phyloP scores from a whole-genome alignment of 2,113 vertebrate genomes.

The Tachuris rubrigastra region DNA sequence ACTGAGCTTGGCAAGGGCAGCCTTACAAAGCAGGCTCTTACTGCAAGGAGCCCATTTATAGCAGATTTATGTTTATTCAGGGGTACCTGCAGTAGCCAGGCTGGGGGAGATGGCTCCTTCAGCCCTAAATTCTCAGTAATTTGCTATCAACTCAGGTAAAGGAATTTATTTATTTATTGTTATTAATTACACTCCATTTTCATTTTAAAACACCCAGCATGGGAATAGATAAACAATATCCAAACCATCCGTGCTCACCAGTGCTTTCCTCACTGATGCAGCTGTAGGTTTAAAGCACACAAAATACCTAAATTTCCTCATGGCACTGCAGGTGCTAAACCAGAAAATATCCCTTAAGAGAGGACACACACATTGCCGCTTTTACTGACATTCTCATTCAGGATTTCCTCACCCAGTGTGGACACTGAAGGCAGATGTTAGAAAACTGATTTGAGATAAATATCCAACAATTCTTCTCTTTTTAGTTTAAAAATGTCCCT shows the following conservation, averaged over 20 bases:
- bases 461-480: background rate
- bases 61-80: slow-evolving; percentile 71
- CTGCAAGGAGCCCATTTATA: slow-evolving; percentile 76
- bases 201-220: background rate
- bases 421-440: background rate
- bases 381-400: background rate
- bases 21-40: slow-evolving; percentile 74
- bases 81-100: slow-evolving; percentile 61
- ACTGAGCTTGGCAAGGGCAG: slow-evolving; percentile 46
- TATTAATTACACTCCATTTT: slow-evolving; percentile 25
- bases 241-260: background rate
- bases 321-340: background rate
- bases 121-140: slow-evolving; percentile 70
- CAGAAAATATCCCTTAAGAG: background rate
- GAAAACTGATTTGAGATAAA: background rate
- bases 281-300: background rate
- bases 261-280: background rate
- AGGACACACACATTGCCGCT: background rate
- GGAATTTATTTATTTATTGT: background rate
- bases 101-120: slow-evolving; percentile 73
- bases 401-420: background rate
- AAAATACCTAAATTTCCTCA: background rate
- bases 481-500: background rate
- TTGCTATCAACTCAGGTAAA: slow-evolving; percentile 62
- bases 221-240: background rate